Base-by-base conservation (phyloP, 2,113 vertebrate genomes). In the Anoura caudifer region DNA sequence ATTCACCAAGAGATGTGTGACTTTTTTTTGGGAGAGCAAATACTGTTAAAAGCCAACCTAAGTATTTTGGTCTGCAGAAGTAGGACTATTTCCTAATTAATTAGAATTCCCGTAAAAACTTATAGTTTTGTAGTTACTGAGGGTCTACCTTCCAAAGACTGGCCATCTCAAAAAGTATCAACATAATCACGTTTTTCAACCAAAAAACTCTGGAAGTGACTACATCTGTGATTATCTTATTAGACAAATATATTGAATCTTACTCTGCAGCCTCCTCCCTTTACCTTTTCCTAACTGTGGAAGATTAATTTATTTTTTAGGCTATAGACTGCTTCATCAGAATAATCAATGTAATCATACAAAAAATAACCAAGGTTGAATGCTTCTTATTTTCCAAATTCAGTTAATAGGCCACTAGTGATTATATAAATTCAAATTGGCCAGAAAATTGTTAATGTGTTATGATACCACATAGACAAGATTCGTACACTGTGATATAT, bases 301-400 rank as follows among this genome's bases (percentile, higher is more conserved):
- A 33, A 76, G 7, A 92, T 92, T 75, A 61, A 69, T 88, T 80
- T 80, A 93, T 54, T 90, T 95, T 92, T 87, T 52, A 92, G 24
- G 3, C 4, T 24, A 52, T 63, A 67, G 43, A 86, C 84, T 92
- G 45, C 24, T 87, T 87, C 36, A 81, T 87, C 14, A 63, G 36
- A 7, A 9, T 50, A 91, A 94, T 95, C 65, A 82, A 36, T 92
- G 15, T 45, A 92, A 73, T 86, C 54, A 73, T 70, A 93, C 8
- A 54, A 41, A 70, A 65, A 83, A 90, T 89, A 81, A 65, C 4
- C 65, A 92, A 31, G 12, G 65, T 38, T 54, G 38, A 87, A 90
- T 92, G 19, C 26, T 96, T 95, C 36, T 36, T 94, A 79, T 63
- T 56, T 59, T 90, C 36, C 12, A 79, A 61, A 90, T 94, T 95